Evolutionary conservation across 2,797 vertebrate species (phyloP).

Genomic region (Ptychadena robeensis): DNA sequence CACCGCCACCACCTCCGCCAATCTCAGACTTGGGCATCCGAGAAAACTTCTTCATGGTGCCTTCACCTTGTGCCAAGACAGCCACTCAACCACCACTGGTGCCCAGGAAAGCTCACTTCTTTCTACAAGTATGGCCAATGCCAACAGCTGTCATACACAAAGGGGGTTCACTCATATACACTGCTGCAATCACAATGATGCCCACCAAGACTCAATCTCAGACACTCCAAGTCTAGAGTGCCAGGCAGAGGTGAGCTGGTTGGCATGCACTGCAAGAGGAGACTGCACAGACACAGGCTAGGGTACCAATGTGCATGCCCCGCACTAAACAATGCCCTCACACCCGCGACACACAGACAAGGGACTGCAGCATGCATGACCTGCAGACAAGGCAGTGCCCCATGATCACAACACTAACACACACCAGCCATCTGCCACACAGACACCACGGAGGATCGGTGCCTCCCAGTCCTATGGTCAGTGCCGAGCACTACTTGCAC

Average conservation of each 20-base stretch:
- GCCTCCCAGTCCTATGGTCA: not conserved
- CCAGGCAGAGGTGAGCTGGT: not conserved
- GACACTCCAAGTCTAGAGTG: not conserved
- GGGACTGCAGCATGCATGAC: not conserved
- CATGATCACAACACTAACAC: not conserved
- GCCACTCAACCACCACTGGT: not conserved
- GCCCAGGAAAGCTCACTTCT: not conserved
- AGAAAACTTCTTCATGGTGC: conserved; percentile 94
- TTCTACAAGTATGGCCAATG: not conserved
- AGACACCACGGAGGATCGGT: not conserved
- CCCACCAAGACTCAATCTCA: not conserved
- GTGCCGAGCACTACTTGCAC: not conserved
- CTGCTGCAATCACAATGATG: conserved; percentile 16
- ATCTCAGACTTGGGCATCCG: conserved; percentile 92
- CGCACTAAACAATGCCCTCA: conserved; percentile 4
- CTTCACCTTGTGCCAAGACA: conserved; percentile 55
- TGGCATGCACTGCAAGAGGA: not conserved
- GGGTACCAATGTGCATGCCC: conserved; percentile 5
- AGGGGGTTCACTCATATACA: not conserved
- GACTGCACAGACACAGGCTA: not conserved
- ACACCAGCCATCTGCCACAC: conserved; percentile 27
- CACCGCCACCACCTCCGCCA: conserved; percentile 78
- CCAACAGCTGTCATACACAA: conserved; percentile 9
- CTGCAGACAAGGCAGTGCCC: conserved; percentile 42
- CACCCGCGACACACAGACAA: conserved; percentile 5